phyloP scores from a whole-genome alignment of 2,113 vertebrate species.

The Dicrurus megarhynchus region DNA sequence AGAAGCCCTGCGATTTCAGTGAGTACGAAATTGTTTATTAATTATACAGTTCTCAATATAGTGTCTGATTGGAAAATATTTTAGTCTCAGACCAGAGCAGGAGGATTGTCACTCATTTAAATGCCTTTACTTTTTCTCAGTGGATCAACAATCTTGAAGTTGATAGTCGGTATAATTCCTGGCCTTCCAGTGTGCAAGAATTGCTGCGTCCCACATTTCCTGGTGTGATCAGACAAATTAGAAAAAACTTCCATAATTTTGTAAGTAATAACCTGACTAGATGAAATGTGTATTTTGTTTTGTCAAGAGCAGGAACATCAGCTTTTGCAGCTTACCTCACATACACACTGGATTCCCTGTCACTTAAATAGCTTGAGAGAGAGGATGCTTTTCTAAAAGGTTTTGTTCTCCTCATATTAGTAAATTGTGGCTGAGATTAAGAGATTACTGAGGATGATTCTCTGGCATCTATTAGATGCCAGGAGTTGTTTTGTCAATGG shows the following conservation, averaged over 20 bases:
- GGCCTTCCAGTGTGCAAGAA: conserved; percentile 93
- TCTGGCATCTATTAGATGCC: not conserved
- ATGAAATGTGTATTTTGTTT: not conserved
- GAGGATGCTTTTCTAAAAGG: not conserved
- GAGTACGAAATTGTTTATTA: conserved; percentile 41
- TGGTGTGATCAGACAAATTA: conserved; percentile 95
- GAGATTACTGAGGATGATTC: not conserved
- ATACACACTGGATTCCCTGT: not conserved
- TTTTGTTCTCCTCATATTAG: not conserved
- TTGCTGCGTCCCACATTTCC: conserved; percentile 94
- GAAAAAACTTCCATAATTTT: conserved; percentile 97
- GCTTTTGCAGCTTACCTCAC: not conserved
- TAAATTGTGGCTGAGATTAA: not conserved
- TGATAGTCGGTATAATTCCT: conserved; percentile 87
- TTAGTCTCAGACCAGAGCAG: not conserved
- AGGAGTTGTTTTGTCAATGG: not conserved
- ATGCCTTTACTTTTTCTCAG: conserved; percentile 64
- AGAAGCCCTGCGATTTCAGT: conserved; percentile 89
- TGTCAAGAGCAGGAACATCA: not conserved
- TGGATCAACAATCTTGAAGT: conserved; percentile 97
- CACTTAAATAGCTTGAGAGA: not conserved
- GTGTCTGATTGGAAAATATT: not conserved
- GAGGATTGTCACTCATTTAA: not conserved
- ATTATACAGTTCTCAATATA: not conserved
- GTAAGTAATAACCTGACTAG: conserved; percentile 67